Conservation (phyloP, 2,888 invertebrate genomes). For the Stramonita haemastoma region DNA sequence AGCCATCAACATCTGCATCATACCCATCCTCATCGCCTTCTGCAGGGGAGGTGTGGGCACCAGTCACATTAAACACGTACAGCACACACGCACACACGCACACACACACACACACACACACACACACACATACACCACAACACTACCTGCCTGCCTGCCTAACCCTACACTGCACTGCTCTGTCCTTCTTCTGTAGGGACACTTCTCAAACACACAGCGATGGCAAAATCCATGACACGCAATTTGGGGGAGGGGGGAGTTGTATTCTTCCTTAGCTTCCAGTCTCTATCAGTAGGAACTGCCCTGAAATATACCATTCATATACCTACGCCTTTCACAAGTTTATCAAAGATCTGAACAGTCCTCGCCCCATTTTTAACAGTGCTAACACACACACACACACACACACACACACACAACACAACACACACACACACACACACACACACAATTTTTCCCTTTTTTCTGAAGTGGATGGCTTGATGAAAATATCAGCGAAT, state of each 20-base stretch:
- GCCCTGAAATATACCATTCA: no score
- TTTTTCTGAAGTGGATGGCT: no score
- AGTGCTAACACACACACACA: no score
- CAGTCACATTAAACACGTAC: background rate
- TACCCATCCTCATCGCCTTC: constrained; percentile 55
- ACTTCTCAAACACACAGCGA: no score
- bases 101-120: background rate
- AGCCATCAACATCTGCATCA: constrained; percentile 58
- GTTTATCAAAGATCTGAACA: background rate
- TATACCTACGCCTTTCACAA: no score
- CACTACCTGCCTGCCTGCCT: background rate
- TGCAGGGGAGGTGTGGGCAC: background rate
- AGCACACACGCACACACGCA: background rate
- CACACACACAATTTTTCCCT: no score
- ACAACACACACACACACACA: no score
- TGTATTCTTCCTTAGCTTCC: no score
- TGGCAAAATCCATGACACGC: constrained; percentile 9
- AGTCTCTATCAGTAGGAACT: no score
- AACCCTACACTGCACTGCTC: background rate
- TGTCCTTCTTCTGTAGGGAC: background rate
- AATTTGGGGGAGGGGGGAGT: no score
- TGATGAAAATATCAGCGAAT: no score
- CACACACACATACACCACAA: background rate
- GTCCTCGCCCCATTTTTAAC: background rate
- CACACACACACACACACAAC: no score